Conservation (phyloP, 2,113 vertebrate genomes). For the Accipiter cooperii region DNA sequence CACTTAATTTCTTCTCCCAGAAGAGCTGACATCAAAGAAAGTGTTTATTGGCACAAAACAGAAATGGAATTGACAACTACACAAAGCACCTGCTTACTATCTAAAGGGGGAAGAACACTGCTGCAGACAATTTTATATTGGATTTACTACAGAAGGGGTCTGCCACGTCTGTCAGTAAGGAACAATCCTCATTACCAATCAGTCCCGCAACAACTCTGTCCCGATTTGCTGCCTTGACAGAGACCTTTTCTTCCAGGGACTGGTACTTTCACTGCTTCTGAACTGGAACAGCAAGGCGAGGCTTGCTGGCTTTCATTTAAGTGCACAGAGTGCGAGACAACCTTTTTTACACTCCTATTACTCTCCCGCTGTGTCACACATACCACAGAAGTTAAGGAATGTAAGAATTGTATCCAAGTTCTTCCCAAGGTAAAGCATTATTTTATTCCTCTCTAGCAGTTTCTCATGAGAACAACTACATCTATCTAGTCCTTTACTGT, state of each 20-base stretch:
- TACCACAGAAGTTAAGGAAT: neutral
- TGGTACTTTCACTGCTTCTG: neutral
- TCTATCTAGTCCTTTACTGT: rapidly evolving
- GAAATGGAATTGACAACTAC: neutral
- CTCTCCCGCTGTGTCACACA: neutral
- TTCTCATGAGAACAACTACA: neutral
- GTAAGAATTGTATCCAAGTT: neutral
- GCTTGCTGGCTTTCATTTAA: neutral
- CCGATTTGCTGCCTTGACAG: neutral
- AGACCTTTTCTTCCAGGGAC: neutral
- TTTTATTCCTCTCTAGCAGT: neutral
- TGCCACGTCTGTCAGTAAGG: neutral
- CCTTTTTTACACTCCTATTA: neutral
- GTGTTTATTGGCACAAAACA: neutral
- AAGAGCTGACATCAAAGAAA: conserved; percentile 80
- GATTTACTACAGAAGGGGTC: neutral
- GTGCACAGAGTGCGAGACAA: neutral
- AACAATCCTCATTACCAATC: rapidly evolving
- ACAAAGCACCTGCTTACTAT: neutral
- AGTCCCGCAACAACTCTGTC: neutral
- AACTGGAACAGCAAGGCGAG: neutral
- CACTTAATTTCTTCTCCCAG: conserved; percentile 97
- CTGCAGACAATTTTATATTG: neutral
- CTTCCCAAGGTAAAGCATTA: neutral
- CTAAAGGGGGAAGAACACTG: neutral